phyloP scores from a whole-genome alignment of 1,140 invertebrate genomes.

The Diabrotica virgifera region DNA sequence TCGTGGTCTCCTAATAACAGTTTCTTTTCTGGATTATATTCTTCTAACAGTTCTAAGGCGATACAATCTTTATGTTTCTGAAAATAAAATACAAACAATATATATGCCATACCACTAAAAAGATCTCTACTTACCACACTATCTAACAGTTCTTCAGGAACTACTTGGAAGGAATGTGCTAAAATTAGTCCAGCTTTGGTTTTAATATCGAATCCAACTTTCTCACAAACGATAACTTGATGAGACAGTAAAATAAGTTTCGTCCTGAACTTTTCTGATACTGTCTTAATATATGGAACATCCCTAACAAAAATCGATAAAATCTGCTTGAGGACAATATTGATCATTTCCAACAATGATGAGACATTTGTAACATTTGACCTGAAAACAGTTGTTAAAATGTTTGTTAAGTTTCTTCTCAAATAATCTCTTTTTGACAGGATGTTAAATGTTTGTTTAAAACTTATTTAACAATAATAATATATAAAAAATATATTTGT shows the following conservation, averaged over 20 bases:
- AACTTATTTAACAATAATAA: too few relatives aligned
- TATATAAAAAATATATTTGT: too few relatives aligned
- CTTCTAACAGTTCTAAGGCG: conserved; percentile 13
- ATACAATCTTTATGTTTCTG: conserved; percentile 24
- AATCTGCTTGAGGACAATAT: conserved; percentile 30
- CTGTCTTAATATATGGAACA: conserved; percentile 21
- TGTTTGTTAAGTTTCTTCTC: not conserved
- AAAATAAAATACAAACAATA: conserved; percentile 11
- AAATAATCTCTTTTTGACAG: too few relatives aligned
- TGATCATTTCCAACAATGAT: conserved; percentile 23
- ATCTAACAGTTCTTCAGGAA: conserved; percentile 16
- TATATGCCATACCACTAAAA: not conserved
- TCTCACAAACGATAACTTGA: conserved; percentile 23
- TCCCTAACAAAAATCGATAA: conserved; percentile 28
- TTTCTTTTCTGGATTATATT: conserved; percentile 6
- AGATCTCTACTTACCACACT: conserved; percentile 21
- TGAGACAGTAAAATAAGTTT: conserved; percentile 27
- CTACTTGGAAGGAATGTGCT: conserved; percentile 24
- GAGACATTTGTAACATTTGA: conserved; percentile 22
- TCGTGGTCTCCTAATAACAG: conserved; percentile 14
- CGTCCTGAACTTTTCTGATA: conserved; percentile 21
- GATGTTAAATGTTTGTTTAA: too few relatives aligned
- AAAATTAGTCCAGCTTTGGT: conserved; percentile 30
- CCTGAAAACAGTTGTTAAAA: conserved; percentile 24
- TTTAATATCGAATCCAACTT: conserved; percentile 30